These are phyloP conservation scores for Drosophila willistoni DNA, from an alignment of 1,140 invertebrate genomes.

Conservation along the genomic window DNA sequence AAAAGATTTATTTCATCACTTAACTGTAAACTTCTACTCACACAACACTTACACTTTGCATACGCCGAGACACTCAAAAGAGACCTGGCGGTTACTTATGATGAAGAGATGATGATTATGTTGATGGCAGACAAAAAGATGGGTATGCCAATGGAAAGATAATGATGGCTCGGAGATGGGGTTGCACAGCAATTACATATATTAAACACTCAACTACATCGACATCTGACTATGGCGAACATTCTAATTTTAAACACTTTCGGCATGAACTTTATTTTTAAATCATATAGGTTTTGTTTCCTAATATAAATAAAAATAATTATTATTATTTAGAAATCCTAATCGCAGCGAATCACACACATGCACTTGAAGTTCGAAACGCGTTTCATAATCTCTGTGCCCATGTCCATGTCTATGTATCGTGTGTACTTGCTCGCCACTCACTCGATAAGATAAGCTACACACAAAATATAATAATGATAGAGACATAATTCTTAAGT, in stretches of 20 bases:
- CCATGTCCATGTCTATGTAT: constrained; percentile 2
- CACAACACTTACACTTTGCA: background rate
- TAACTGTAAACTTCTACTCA: too few relatives aligned
- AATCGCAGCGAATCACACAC: background rate
- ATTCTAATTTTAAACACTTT: background rate
- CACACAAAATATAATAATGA: constrained; percentile 4
- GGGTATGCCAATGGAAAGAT: background rate
- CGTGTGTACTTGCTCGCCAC: constrained; percentile 6
- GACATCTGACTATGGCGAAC: too few relatives aligned
- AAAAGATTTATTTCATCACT: too few relatives aligned
- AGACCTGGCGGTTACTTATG: background rate
- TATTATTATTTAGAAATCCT: background rate
- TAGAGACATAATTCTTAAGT: constrained; percentile 11
- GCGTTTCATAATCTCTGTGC: constrained; percentile 5
- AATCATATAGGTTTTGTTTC: background rate
- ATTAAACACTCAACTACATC: background rate
- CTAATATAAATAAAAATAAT: background rate
- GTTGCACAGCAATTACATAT: background rate
- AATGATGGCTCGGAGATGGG: background rate
- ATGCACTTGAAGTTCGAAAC: background rate
- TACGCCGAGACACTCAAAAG: background rate
- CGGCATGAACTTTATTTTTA: background rate
- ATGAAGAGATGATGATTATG: background rate
- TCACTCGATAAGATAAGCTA: constrained; percentile 4
- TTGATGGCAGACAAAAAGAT: background rate